Conservation (phyloP, 2,888 invertebrate genomes). For the Nomada lathburiana region DNA sequence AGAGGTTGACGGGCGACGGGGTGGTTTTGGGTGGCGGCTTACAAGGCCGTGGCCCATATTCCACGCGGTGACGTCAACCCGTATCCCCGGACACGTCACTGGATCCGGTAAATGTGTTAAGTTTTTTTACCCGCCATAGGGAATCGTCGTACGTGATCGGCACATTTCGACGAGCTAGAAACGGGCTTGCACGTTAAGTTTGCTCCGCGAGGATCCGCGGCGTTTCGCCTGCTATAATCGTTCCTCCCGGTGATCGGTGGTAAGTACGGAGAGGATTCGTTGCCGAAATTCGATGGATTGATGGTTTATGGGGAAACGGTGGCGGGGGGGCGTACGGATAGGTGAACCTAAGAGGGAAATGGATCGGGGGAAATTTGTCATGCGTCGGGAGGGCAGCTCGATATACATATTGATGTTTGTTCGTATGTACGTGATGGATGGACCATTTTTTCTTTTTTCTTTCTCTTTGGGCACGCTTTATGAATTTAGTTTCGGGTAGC, state of each 20-base stretch:
- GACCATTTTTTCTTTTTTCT: not conserved
- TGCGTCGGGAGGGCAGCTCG: not conserved
- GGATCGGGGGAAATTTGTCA: conserved; percentile 29
- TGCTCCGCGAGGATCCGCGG: not conserved
- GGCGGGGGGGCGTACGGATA: not conserved
- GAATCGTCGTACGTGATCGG: conserved; percentile 54
- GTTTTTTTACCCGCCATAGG: conserved; percentile 69
- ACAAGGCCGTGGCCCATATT: conserved; percentile 79
- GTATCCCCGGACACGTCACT: conserved; percentile 74
- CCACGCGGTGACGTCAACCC: conserved; percentile 75
- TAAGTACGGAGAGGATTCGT: not conserved
- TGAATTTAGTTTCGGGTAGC: not conserved
- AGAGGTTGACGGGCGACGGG: conserved; percentile 34
- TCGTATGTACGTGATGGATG: conserved; percentile 28
- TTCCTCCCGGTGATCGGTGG: too few relatives aligned
- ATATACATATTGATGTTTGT: conserved; percentile 28
- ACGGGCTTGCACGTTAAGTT: not conserved
- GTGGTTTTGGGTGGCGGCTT: conserved; percentile 52
- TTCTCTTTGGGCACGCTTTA: not conserved
- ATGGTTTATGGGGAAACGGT: not conserved
- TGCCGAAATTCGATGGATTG: not conserved
- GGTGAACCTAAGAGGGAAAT: conserved; percentile 24
- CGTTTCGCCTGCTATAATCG: too few relatives aligned
- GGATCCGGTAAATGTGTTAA: conserved; percentile 72
- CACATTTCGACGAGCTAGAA: conserved; percentile 34